These are phyloP conservation scores for Stictonetta naevosa DNA, from an alignment of 2,113 vertebrate species.

Conservation along the genomic window DNA sequence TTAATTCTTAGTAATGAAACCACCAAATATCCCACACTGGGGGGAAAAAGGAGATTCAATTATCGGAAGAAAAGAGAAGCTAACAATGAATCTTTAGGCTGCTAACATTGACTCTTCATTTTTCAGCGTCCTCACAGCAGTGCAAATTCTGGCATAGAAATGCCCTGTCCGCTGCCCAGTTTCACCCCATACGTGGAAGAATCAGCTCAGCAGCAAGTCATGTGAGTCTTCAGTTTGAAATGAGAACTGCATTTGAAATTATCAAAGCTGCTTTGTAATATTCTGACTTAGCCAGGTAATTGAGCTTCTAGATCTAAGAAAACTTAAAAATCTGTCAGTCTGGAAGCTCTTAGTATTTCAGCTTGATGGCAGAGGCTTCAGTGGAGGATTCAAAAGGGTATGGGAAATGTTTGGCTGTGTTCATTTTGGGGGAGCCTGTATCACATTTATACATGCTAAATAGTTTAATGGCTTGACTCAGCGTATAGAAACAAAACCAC, in stretches of 20 bases:
- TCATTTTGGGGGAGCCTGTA: not conserved
- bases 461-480: not conserved
- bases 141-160: slow-evolving; percentile 15
- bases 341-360: not conserved
- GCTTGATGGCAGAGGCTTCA: not conserved
- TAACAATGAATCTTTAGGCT: not conserved
- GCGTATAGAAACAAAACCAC: not conserved
- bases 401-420: not conserved
- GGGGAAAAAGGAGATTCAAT: not conserved
- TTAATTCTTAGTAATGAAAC: not conserved
- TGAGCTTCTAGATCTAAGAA: not conserved
- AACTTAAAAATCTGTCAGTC: not conserved
- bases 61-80: too few relatives aligned
- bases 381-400: not conserved
- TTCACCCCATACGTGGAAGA: slow-evolving; percentile 95
- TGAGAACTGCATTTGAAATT: not conserved
- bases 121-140: slow-evolving; percentile 70
- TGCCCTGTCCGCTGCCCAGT: slow-evolving; percentile 57
- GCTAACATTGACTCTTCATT: slow-evolving; percentile 36
- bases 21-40: not conserved
- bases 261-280: not conserved
- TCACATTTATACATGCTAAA: not conserved
- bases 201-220: slow-evolving; percentile 83
- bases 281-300: not conserved
- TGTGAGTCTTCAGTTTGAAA: slow-evolving; percentile 81